Evolutionary conservation across 2,797 vertebrate genomes (phyloP).

Genomic region (Lacerta agilis): DNA sequence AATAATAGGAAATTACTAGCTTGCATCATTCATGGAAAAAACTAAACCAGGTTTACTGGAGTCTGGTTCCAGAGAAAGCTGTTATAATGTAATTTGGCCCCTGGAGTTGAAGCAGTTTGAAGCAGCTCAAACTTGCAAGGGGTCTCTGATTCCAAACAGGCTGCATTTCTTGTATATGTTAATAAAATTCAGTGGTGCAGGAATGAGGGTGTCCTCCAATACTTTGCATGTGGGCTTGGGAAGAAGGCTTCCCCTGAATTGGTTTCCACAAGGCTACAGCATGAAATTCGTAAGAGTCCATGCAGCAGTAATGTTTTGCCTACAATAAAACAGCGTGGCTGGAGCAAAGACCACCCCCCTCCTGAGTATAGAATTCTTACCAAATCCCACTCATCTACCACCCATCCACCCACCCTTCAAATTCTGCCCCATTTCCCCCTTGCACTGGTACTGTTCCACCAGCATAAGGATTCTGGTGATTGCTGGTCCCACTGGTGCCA

Average conservation of each 20-base stretch:
- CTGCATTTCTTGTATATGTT: conserved; percentile 17
- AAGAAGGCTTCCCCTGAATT: neutral
- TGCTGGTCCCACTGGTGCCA: neutral
- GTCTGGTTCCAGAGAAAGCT: neutral
- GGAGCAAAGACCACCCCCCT: neutral
- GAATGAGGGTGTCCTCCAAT: neutral
- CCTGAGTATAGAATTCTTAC: neutral
- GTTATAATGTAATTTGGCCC: neutral
- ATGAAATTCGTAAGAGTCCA: neutral
- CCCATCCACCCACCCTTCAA: too few species aligned
- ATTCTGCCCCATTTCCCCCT: neutral
- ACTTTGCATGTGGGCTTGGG: neutral
- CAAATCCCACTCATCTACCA: neutral
- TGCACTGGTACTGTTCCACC: neutral
- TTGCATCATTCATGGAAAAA: conserved; percentile 24
- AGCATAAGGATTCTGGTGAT: neutral
- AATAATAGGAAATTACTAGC: conserved; percentile 33
- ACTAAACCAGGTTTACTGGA: neutral
- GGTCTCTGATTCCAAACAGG: conserved; percentile 14
- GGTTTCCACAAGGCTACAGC: neutral
- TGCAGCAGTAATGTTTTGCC: neutral
- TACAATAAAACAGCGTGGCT: neutral
- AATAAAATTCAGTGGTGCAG: conserved; percentile 5
- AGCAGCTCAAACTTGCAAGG: conserved; percentile 19
- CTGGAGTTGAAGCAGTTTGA: neutral